Percentiles rank a stretch among this genome's conserved stretches.
These are phyloP conservation scores for Penaeus monodon DNA, from an alignment of 2,888 invertebrate genomes.

Conservation along the genomic window DNA sequence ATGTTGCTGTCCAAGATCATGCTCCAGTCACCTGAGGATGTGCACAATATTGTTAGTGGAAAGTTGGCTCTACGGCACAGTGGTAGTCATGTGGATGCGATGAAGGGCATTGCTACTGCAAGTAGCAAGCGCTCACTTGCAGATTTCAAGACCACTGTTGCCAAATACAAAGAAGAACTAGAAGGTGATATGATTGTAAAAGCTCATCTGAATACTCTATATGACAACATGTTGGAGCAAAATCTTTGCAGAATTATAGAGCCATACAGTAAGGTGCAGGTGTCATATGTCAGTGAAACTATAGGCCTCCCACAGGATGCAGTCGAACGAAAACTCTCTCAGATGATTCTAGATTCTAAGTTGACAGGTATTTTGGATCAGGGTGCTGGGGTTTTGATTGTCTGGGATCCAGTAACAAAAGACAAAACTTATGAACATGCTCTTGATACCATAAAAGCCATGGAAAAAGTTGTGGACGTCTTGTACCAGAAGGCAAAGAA, in stretches of 20 bases:
- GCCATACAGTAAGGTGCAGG: constrained; percentile 96
- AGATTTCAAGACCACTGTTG: constrained; percentile 83
- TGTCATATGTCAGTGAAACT: constrained; percentile 87
- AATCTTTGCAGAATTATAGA: constrained; percentile 98
- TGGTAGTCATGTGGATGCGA: constrained; percentile 95
- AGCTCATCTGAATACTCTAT: constrained; percentile 95
- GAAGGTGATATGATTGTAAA: constrained; percentile 97
- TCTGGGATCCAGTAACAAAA: constrained; percentile 93
- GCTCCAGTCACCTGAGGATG: constrained; percentile 94
- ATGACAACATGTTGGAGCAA: constrained; percentile 99
- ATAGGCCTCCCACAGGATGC: constrained; percentile 90
- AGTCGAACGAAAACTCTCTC: constrained; percentile 98
- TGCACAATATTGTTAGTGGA: constrained; percentile 92
- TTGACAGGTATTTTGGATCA: constrained; percentile 97
- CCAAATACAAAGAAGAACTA: constrained; percentile 87
- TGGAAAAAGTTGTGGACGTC: constrained; percentile 99
- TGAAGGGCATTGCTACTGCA: constrained; percentile 96
- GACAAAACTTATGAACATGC: constrained; percentile 98
- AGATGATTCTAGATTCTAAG: constrained; percentile 99
- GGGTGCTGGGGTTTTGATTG: constrained; percentile 96
- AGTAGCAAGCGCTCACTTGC: constrained; percentile 96
- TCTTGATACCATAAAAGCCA: constrained; percentile 96
- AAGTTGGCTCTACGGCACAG: constrained; percentile 97
- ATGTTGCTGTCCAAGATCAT: constrained; percentile 99
- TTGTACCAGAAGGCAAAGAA: constrained; percentile 99